Evolutionary conservation across 2,888 invertebrate species (phyloP), one percentile per base, ranked within the genome.

Genomic region (Clunio marinus): DNA sequence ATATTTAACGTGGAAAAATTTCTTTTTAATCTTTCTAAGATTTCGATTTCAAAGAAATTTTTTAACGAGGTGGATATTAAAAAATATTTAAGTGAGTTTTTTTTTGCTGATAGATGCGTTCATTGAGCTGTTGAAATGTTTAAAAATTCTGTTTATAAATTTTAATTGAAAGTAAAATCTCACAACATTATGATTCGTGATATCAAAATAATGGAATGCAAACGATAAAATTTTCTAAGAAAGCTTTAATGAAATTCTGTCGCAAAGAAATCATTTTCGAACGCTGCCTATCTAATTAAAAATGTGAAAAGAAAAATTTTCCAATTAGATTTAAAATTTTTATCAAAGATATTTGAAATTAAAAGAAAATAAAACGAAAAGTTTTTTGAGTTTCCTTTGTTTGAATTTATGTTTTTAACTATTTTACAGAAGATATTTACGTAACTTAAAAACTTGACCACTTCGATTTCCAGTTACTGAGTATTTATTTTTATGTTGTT

Each of bases 81-180:
- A 46, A 46, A 20, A 24, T 24, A 15, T 32, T 32, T 8, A 32
- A 32, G n/a, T 41, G 41, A 41, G n/a, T 20, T 51, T 57, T 46
- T 63, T 27, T 63, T 63, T 63, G 46, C 41, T 41, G 20, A 63
- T 63, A 63, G 63, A 15, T 63, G 37, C 41, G 22, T 62, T 63
- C 63, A 63, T 63, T 63, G 63, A 63, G 17, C n/a, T 27, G 2
- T 51, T 5, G 22, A 51, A 51, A 17, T 22, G 4, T 13, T 17
- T 51, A n/a, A n/a, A n/a, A n/a, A n/a, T n/a, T n/a, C n/a, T n/a
- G n/a, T n/a, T n/a, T n/a, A n/a, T n/a, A n/a, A n/a, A n/a, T n/a
- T n/a, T n/a, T n/a, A n/a, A n/a, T n/a, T n/a, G n/a, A n/a, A n/a
- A n/a, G n/a, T n/a, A n/a, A n/a, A n/a, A 15, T 41, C 41, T 15